These are phyloP conservation scores for Atherinosoma microstoma DNA, from an alignment of 2,797 vertebrate species.

Conservation along the genomic window DNA sequence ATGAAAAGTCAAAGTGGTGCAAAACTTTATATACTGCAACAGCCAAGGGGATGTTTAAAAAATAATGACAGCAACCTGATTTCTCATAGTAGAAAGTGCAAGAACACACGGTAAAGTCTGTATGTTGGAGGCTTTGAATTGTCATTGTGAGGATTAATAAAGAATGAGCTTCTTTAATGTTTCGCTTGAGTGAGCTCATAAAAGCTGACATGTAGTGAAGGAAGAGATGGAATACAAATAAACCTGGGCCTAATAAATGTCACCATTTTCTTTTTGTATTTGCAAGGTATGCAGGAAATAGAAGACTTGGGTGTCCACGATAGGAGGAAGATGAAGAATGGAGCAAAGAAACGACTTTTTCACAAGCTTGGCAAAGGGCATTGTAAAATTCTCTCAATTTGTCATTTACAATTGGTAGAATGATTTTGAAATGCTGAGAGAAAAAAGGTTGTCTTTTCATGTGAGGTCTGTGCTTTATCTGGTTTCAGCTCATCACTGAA, in stretches of 20 bases:
- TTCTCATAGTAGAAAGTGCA: conserved; percentile 67
- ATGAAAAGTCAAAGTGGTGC: conserved; percentile 43
- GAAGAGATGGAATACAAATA: conserved; percentile 83
- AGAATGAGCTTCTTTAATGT: conserved; percentile 85
- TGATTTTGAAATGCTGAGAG: conserved; percentile 45
- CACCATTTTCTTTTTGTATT: conserved; percentile 70
- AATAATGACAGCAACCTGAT: conserved; percentile 71
- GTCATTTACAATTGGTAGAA: conserved; percentile 64
- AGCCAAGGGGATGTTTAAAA: conserved; percentile 60
- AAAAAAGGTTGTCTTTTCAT: conserved; percentile 47
- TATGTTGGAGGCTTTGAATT: conserved; percentile 77
- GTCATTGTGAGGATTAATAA: conserved; percentile 85
- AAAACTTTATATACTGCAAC: conserved; percentile 42
- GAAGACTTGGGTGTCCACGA: conserved; percentile 60
- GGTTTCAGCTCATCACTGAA: conserved; percentile 49
- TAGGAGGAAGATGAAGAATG: conserved; percentile 57
- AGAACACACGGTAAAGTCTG: conserved; percentile 53
- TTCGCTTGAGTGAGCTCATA: conserved; percentile 81
- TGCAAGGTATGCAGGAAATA: conserved; percentile 71
- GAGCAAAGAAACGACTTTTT: conserved; percentile 63
- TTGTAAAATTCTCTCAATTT: conserved; percentile 71
- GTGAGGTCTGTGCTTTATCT: conserved; percentile 53
- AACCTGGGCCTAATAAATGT: conserved; percentile 76
- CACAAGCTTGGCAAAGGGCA: conserved; percentile 57
- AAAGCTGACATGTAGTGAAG: conserved; percentile 76